Conservation (phyloP, 2,113 vertebrate species). For the Sapayoa aenigma region DNA sequence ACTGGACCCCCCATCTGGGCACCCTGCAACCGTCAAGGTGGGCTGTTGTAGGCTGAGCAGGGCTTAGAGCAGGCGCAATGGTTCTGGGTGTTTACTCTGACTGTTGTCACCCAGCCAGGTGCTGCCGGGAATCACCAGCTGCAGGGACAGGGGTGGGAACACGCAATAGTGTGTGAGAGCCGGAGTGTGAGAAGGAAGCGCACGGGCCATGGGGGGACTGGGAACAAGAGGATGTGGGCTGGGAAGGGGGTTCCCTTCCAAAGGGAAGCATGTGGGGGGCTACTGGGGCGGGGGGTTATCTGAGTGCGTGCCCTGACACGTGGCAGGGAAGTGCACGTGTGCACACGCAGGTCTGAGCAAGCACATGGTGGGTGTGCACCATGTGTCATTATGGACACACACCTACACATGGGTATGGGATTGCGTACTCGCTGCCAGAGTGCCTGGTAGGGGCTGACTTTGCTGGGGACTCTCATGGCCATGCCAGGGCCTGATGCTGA, state of each 20-base stretch:
- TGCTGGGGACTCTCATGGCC: background rate
- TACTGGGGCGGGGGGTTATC: background rate
- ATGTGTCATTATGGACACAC: rapidly evolving
- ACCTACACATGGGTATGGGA: rapidly evolving
- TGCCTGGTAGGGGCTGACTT: background rate
- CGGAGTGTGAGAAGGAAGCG: background rate
- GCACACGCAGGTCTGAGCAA: background rate
- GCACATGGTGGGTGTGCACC: rapidly evolving
- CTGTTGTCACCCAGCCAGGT: constrained; percentile 13
- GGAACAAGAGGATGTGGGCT: background rate
- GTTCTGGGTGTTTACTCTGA: background rate
- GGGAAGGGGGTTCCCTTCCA: background rate
- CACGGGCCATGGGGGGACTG: rapidly evolving
- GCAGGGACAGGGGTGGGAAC: background rate
- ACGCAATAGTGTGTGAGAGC: background rate
- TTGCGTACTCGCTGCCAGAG: background rate
- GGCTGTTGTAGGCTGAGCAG: background rate
- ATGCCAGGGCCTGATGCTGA: background rate
- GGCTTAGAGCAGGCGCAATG: rapidly evolving
- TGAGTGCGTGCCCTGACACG: rapidly evolving
- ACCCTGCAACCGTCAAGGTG: background rate
- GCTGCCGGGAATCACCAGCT: background rate
- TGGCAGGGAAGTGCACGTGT: rapidly evolving
- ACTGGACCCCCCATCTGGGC: rapidly evolving
- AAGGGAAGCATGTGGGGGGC: background rate